A percentile compares a stretch with the other conserved stretches of the same genome.
These are phyloP conservation scores for Myodes glareolus DNA, from an alignment of 2,113 vertebrate species.

Conservation along the genomic window DNA sequence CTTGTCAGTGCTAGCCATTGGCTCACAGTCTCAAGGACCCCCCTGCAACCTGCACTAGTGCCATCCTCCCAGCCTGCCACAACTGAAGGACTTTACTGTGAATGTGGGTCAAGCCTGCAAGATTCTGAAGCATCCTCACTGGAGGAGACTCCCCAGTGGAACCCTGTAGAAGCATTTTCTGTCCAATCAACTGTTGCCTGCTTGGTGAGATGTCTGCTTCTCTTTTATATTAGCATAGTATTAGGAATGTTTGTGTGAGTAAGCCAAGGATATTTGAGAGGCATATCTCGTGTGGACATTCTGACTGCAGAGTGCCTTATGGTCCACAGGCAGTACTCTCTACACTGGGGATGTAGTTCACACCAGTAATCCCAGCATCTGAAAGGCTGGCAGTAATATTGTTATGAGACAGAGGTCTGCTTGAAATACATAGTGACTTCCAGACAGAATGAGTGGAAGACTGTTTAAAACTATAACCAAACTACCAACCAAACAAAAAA, in stretches of 20 bases:
- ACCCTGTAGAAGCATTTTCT: background rate
- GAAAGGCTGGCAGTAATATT: background rate
- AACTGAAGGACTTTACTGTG: background rate
- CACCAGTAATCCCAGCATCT: background rate
- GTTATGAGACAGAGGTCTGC: no score
- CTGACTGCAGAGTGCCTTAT: background rate
- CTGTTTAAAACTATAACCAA: background rate
- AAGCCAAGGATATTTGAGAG: background rate
- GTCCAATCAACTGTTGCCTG: background rate
- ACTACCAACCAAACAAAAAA: background rate
- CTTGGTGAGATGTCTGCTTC: background rate
- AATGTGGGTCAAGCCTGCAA: background rate
- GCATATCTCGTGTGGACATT: background rate
- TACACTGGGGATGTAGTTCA: background rate
- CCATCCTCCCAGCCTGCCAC: background rate
- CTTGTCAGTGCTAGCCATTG: background rate
- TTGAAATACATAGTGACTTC: background rate
- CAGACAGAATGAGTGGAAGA: background rate
- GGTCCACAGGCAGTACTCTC: background rate
- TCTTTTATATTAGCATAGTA: background rate
- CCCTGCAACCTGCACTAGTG: background rate
- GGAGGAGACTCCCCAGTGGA: background rate
- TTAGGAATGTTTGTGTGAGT: background rate
- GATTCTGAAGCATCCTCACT: background rate
- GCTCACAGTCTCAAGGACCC: background rate